A percentile compares a stretch with the other conserved stretches of the same genome.
phyloP scores from a whole-genome alignment of 2,888 invertebrate species.

The Harpalus rubripes region DNA sequence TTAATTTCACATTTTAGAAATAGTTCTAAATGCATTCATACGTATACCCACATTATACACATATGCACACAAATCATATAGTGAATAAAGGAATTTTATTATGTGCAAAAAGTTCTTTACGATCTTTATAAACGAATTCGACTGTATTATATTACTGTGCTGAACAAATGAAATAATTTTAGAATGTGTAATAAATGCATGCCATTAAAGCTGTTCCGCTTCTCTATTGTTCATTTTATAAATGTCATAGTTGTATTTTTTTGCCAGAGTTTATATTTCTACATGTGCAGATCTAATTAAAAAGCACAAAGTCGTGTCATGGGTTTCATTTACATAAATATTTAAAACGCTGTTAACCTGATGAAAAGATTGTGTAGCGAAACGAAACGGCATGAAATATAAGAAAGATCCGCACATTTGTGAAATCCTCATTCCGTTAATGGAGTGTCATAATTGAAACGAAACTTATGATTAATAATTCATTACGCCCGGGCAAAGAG shows the following conservation, averaged over 20 bases:
- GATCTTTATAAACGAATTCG: neutral
- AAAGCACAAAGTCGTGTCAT: neutral
- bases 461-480: conserved; percentile 43
- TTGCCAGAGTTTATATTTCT: neutral
- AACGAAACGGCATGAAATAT: conserved; percentile 2
- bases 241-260: neutral
- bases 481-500: conserved; percentile 25
- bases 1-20: no score
- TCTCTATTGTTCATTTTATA: neutral
- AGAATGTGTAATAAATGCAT: neutral
- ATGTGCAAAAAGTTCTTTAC: no score
- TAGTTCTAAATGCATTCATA: no score
- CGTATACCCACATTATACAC: no score
- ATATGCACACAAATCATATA: no score
- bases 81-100: no score
- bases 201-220: neutral
- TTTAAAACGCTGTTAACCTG: neutral
- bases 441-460: conserved; percentile 44
- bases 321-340: neutral
- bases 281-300: neutral
- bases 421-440: conserved; percentile 10
- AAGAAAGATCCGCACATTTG: conserved; percentile 3
- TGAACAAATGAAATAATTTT: neutral
- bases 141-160: neutral
- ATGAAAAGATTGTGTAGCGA: neutral